Evolutionary conservation across 2,113 vertebrate species (phyloP), one percentile per base, ranked within the genome.

Genomic region (Dipodomys ordii): DNA sequence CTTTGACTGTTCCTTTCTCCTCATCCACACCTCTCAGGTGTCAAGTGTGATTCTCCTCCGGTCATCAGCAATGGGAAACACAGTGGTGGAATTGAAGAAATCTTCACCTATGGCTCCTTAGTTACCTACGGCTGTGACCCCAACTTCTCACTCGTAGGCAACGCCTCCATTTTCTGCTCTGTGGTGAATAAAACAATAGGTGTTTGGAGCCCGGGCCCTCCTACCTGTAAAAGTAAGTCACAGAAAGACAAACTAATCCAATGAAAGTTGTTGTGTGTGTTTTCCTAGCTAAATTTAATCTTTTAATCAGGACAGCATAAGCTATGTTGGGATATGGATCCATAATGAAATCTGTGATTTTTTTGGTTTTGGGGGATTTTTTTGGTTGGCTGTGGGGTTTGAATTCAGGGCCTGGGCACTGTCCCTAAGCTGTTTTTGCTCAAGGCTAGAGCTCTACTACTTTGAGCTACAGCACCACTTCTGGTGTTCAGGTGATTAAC

Each of bases 211-310:
- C 92, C 97, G 77, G 92, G 78, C 0, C 64, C 4, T 0, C 98
- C 98, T 0, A 0, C 12, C 1, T 98, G 98, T 94, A 78, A 84
- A 96, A 97, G 98, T 98, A 94, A 2, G 97, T 94, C 39, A 23
- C 8, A 27, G 15, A 57, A 57, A 57, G 44, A 68, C 44, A 74
- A 82, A 68, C 7, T 39, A 57, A 13, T 13, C 53, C 53, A 57
- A 57, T 57, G 53, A 13, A 18, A 13, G 53, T 57, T 18, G 3
- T 57, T 39, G 39, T 39, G 39, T 39, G 39, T 39, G 11, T 18
- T 13, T 57, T 18, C 53, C 15, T 16, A 57, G 53, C 46, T 35
- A 49, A 62, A 30, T 15, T 65, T 35, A 64, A 25, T 30, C 0
- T 32, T 23, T 67, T 28, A 67, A 71, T 72, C 72, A 60, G 62